Base-by-base conservation (phyloP, 1,140 invertebrate species). In the Diprion similis region DNA sequence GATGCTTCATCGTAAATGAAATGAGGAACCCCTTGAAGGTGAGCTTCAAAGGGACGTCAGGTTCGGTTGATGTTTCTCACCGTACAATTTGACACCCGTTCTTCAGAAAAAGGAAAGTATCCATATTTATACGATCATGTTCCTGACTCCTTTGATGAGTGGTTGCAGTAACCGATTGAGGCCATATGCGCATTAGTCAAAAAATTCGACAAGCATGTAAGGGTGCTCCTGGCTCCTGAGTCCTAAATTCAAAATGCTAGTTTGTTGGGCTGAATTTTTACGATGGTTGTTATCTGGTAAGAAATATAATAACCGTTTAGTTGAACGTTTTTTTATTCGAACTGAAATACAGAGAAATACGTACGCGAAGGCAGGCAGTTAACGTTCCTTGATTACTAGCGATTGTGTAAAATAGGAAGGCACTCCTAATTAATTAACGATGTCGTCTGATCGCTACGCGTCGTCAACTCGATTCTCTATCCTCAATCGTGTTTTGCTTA, bases 391-490 rank as follows among this genome's bases (percentile, higher is more conserved):
- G n/a, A 59, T 59, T 59, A 9, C 11, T 17, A 17, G n/a, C n/a
- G n/a, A 59, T 59, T 59, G 4, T 37, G 24, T 59, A 17, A 15
- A 17, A 59, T 59, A 59, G 51, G 51, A 59, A 59, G 6, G 9
- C 7, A 59, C 11, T 59, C 11, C 11, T 59, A 17, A 59, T 59
- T 17, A 59, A 59, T 59, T 9, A 59, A 9, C 51, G 51, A 17
- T 9, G 6, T 59, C n/a, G 1, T 1, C 17, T 64, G 59, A 64
- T 64, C 8, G 17, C 13, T 15, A 64, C 51, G 59, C 69, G 46
- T 18, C 15, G n/a, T 71, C 37, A 19, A 64, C 45, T 70, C 15
- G 65, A 73, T 65, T 65, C 48, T 73, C 73, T n/a, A 0, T 46
- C 1, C 17, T n/a, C 13, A 2, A 72, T 46, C 7, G 64, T 19